Evolutionary conservation across 2,113 vertebrate species (phyloP), one percentile per base, ranked within the genome.

Genomic region (Oplegnathus fasciatus): DNA sequence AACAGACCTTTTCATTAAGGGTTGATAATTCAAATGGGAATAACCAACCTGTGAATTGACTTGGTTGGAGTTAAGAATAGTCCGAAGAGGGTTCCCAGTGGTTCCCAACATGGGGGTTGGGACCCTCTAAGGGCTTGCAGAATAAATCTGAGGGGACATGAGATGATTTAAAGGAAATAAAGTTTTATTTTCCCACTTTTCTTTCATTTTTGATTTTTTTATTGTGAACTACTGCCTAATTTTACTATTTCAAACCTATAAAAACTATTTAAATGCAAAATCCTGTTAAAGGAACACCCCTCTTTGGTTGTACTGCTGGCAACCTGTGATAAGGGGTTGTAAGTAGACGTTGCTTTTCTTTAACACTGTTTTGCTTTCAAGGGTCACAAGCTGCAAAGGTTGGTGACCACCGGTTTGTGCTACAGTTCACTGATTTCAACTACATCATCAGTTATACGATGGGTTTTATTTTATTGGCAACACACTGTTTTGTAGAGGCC

Each of bases 21-120:
- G n/a, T 24, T 17, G 11, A 2, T 11, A 4, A 28, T 42, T 42
- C 68, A 64, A 24, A 32, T 9, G 73, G 72, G 86, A 74, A 78
- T 66, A 73, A 85, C 71, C 34, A 78, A 58, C 83, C 10, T 69
- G 44, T 86, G 50, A 77, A 73, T 82, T 54, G 42, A 22, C 40
- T 52, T 17, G 24, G 5, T 44, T 18, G 2, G 40, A 72, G 37
- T 60, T 75, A 66, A 78, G 20, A 80, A 74, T 24, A 73, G 0
- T 50, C 42, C 34, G 28, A 68, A 57, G 11, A 37, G 34, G 6
- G 34, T 37, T 37, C 34, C 34, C 14, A 15, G 34, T 22, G 24
- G 24, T 75, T 74, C 26, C 22, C 58, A 42, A 28, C 24, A 28
- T 26, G 6, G 13, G 64, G 15, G 42, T 1, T 5, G 13, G 50